Evolutionary conservation across 2,888 invertebrate genomes (phyloP), one percentile per base, ranked within the genome.

Genomic region (Aradus depressus): DNA sequence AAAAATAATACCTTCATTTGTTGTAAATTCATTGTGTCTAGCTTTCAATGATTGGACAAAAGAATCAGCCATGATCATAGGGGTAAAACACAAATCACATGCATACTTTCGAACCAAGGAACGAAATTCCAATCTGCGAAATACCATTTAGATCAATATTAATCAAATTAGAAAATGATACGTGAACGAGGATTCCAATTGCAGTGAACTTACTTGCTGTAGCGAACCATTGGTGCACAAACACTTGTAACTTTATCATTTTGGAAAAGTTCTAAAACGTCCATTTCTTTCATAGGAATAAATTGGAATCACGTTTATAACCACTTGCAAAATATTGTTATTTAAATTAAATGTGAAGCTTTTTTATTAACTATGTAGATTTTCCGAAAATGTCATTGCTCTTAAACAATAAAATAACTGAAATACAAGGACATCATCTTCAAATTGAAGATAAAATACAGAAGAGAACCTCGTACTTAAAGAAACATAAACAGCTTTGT

Each of bases 171-270:
- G 38, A 22, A 23, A 26, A 39, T 34, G 21, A 16, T 37, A 8
- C 14, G 14, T 37, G 10, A 12, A 37, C 6, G n/a, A 37, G 6
- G 8, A 10, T 12, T 10, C 14, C 37, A 10, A 3, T 18, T 3
- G 22, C 14, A 41, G 2, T 12, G 25, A 16, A 65, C 71, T 68
- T 69, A 81, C 81, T 82, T 84, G 67, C 89, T 92, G 62, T 93
- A 93, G 62, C 95, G 77, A 32, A 96, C 96, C 96, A 96, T 96
- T 0, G 96, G 96, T 2, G 95, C 95, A 70, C 87, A 85, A 44
- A 91, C 76, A 69, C 83, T 85, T 3, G 89, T 70, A 62, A 81
- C 72, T 10, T 72, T 70, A 44, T 78, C 71, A 38, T 75, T 70
- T 51, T 70, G 65, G 63, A 92, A 85, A 47, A 90, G 66, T 43